Percentiles rank a stretch among this genome's conserved stretches.
Conservation (phyloP, 2,888 invertebrate species). For the Biston betularia region DNA sequence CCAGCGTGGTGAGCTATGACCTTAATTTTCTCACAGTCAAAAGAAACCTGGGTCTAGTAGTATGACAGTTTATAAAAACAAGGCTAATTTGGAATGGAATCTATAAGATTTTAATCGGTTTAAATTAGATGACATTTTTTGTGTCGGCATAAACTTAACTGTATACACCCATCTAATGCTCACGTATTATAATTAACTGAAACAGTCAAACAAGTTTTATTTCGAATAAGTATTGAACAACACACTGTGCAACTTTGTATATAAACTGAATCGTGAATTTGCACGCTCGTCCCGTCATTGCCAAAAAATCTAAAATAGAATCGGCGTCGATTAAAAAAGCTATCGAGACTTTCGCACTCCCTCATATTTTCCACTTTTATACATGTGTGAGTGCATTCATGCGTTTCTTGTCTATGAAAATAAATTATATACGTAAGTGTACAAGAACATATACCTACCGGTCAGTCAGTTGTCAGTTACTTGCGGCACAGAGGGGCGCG, state of each 20-base stretch:
- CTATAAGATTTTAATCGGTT: too few species aligned
- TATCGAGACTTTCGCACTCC: slow-evolving; percentile 47
- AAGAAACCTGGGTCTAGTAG: too few species aligned
- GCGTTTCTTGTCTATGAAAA: slow-evolving; percentile 76
- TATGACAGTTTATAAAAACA: too few species aligned
- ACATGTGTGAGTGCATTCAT: slow-evolving; percentile 61
- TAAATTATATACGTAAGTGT: slow-evolving; percentile 73
- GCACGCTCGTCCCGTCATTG: slow-evolving; percentile 50
- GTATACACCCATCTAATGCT: too few species aligned
- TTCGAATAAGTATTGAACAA: neutral
- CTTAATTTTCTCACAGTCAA: too few species aligned
- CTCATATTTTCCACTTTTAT: slow-evolving; percentile 45
- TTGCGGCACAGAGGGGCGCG: slow-evolving; percentile 68
- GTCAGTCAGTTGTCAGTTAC: slow-evolving; percentile 81
- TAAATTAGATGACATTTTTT: too few species aligned
- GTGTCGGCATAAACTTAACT: too few species aligned
- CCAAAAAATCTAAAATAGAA: slow-evolving; percentile 63
- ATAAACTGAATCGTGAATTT: slow-evolving; percentile 32
- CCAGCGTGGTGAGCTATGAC: too few species aligned
- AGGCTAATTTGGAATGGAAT: too few species aligned
- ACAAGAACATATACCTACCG: slow-evolving; percentile 73
- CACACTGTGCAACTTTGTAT: slow-evolving; percentile 2
- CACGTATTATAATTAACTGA: too few species aligned
- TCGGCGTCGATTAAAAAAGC: slow-evolving; percentile 50
- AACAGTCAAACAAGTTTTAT: too few species aligned